phyloP scores from a whole-genome alignment of 2,797 vertebrate genomes.

The Gymnothorax reevesii region DNA sequence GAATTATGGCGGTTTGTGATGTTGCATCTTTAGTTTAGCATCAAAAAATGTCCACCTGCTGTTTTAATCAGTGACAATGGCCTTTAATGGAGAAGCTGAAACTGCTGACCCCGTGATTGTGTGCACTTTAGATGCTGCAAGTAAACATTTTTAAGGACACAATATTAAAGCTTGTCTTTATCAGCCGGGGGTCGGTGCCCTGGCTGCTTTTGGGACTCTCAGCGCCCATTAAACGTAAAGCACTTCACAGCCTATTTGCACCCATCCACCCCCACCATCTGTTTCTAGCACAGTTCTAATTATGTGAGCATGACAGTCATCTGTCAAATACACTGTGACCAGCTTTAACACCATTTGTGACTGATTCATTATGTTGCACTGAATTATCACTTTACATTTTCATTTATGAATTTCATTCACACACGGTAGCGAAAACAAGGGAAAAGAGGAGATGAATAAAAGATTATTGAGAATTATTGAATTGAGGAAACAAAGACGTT shows the following conservation, averaged over 20 bases:
- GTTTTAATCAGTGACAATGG: not conserved
- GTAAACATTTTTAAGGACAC: not conserved
- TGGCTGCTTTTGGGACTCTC: not conserved
- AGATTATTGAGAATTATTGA: not conserved
- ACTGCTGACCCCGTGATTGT: not conserved
- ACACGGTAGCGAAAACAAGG: not conserved
- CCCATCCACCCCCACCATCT: slow-evolving; percentile 25
- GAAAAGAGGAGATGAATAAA: not conserved
- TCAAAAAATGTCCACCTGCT: not conserved
- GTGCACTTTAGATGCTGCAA: not conserved
- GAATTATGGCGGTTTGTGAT: not conserved
- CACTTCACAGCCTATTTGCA: slow-evolving; percentile 27
- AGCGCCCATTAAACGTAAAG: slow-evolving; percentile 14
- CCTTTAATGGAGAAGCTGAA: not conserved
- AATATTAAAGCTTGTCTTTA: not conserved
- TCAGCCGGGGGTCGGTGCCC: not conserved
- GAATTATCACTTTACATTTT: not conserved
- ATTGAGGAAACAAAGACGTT: not conserved
- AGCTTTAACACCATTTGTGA: slow-evolving; percentile 1
- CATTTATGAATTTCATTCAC: not conserved
- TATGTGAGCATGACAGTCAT: slow-evolving; percentile 24
- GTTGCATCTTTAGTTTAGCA: not conserved
- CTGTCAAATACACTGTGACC: not conserved
- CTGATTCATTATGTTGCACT: not conserved
- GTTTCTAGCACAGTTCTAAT: slow-evolving; percentile 11